These are phyloP conservation scores for Gambusia yucatana DNA, from an alignment of 2,797 vertebrate species.

Conservation along the genomic window DNA sequence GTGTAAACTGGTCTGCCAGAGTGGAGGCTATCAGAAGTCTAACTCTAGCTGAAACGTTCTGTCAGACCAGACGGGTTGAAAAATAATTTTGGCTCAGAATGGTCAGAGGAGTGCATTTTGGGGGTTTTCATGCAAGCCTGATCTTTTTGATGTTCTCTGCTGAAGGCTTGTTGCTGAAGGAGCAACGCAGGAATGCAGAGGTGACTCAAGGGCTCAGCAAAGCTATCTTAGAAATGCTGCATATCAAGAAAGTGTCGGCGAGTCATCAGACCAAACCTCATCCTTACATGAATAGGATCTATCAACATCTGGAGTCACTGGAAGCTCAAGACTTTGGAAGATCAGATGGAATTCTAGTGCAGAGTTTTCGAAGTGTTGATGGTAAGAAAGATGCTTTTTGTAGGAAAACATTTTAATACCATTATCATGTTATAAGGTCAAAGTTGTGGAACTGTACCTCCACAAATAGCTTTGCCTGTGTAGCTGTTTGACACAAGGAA, in stretches of 20 bases:
- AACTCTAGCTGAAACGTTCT: background rate
- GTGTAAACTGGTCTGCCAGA: constrained; percentile 50
- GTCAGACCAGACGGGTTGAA: background rate
- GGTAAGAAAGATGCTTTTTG: constrained; percentile 51
- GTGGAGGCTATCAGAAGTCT: constrained; percentile 33
- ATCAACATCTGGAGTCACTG: constrained; percentile 67
- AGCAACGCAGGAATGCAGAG: constrained; percentile 40
- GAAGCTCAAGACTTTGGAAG: constrained; percentile 58
- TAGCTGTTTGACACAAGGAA: background rate
- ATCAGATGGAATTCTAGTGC: constrained; percentile 77
- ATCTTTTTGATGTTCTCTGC: constrained; percentile 34
- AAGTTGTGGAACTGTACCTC: background rate
- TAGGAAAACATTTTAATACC: background rate
- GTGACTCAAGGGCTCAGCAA: constrained; percentile 58
- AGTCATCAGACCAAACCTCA: constrained; percentile 74
- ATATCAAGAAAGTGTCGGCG: constrained; percentile 77
- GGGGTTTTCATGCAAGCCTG: background rate
- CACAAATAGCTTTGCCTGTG: background rate
- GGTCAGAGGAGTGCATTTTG: constrained; percentile 11
- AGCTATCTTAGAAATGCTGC: constrained; percentile 82
- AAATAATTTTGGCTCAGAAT: constrained; percentile 20
- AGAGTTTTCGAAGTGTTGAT: constrained; percentile 76
- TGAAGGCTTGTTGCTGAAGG: constrained; percentile 36
- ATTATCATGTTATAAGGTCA: background rate
- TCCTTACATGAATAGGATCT: constrained; percentile 81